Evolutionary conservation across 2,113 vertebrate species (phyloP), one percentile per base, ranked within the genome.

Genomic region (Dicrurus megarhynchus): DNA sequence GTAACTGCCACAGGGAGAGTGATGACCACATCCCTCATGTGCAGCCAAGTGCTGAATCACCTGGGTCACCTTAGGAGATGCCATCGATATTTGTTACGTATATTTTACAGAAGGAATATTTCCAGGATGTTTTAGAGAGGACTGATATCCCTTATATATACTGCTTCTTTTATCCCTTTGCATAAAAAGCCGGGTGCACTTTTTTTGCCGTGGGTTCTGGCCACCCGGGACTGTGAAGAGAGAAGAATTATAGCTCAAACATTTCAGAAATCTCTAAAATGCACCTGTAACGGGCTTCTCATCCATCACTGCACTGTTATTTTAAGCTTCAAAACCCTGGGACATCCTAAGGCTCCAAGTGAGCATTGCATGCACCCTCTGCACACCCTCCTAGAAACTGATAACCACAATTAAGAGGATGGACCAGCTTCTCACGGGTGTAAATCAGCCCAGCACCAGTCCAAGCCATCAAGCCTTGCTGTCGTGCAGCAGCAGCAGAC

Each of bases 101-200:
- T 27, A 49, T 88, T 83, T 93, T 56, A 87, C 76, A 75, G 73
- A 88, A 93, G 35, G 90, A 92, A 52, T 86, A 80, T 88, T 90
- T 94, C 79, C 75, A 80, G 60, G 60, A 17, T 63, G 52, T 55
- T 95, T 94, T 95, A 75, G 70, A 68, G 73, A 86, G 18, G 68
- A 71, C 87, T 94, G 71, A 71, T 70, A 68, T 47, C 42, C 87
- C 90, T 87, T 84, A 70, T 75, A 68, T 84, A 47, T 46, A 81
- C 75, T 88, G 79, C 75, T 92, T 47, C 90, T 94, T 94, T 90
- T 74, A 90, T 84, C 50, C 41, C 41, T 88, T 84, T 93, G 79
- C 92, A 86, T 88, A 64, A 89, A 95, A 88, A 93, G 6, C 18
- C 85, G 60, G 55, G 64, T 71, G 67, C 56, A 22, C 22, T 19